Evolutionary conservation across 1,140 invertebrate genomes (phyloP).

Genomic region (Archivesica marissinica): DNA sequence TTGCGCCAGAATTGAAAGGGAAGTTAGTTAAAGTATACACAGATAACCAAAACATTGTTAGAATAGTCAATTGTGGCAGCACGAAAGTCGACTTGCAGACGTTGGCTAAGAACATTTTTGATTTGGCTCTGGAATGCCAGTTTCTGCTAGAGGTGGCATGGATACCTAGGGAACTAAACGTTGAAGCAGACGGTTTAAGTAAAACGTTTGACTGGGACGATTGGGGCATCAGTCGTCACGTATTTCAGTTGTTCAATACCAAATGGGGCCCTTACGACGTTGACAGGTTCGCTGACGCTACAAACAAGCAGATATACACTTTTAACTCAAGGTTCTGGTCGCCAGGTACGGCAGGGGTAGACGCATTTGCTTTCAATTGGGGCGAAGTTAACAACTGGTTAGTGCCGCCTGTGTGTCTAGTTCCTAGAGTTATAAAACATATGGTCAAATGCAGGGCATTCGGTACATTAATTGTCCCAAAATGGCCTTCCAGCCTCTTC

Average conservation of each 20-base stretch:
- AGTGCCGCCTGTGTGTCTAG: slow-evolving; percentile 29
- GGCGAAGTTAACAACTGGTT: slow-evolving; percentile 31
- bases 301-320: background rate
- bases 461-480: background rate
- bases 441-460: background rate
- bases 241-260: background rate
- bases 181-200: slow-evolving; percentile 33
- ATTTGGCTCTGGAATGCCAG: background rate
- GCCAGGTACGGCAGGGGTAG: background rate
- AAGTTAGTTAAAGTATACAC: slow-evolving; percentile 6
- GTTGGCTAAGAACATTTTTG: background rate
- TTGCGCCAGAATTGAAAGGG: background rate
- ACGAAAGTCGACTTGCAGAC: background rate
- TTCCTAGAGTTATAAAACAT: slow-evolving; percentile 14
- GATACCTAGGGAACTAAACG: slow-evolving; percentile 27
- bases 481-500: slow-evolving; percentile 3
- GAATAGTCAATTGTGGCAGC: background rate
- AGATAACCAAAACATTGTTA: slow-evolving; percentile 2
- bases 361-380: background rate
- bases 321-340: slow-evolving; percentile 39
- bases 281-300: background rate
- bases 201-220: background rate
- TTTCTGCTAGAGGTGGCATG: slow-evolving; percentile 6
- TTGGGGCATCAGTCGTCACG: background rate
- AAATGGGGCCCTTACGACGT: background rate